A percentile compares a stretch with the other conserved stretches of the same genome.
phyloP scores from a whole-genome alignment of 1,140 invertebrate species.

The Cydia pomonella region DNA sequence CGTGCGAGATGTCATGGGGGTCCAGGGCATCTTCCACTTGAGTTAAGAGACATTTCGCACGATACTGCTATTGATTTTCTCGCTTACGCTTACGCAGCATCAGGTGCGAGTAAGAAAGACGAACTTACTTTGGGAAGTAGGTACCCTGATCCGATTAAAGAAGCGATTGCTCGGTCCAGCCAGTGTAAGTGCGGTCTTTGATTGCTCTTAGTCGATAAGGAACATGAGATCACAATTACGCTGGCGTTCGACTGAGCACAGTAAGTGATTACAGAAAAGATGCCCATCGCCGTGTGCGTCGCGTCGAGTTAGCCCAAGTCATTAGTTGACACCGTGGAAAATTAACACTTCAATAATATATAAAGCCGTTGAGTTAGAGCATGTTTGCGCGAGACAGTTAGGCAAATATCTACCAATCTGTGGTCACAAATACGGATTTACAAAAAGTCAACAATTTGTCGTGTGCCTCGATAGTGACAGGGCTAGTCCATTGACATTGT shows the following conservation, averaged over 20 bases:
- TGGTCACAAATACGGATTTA: conserved; percentile 53
- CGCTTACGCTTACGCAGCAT: background rate
- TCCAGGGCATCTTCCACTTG: background rate
- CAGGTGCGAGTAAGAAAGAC: background rate
- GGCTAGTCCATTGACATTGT: conserved; percentile 3
- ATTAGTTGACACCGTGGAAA: conserved; percentile 53
- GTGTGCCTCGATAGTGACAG: conserved; percentile 38
- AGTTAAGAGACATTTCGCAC: background rate
- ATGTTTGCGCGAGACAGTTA: conserved; percentile 53
- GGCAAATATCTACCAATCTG: conserved; percentile 58
- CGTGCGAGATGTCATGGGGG: background rate
- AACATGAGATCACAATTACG: background rate
- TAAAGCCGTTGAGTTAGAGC: conserved; percentile 58
- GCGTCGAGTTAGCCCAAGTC: conserved; percentile 54
- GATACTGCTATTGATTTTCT: background rate
- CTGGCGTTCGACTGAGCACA: background rate
- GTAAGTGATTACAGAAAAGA: background rate
- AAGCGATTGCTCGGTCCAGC: background rate
- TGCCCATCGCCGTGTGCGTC: conserved; percentile 49
- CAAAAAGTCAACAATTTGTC: conserved; percentile 50
- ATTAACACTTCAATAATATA: conserved; percentile 68
- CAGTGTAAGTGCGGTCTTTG: background rate
- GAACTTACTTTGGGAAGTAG: background rate
- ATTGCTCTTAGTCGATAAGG: background rate
- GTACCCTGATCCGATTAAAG: background rate